Evolutionary conservation across 2,888 invertebrate genomes (phyloP).

Genomic region (Limnephilus auricula): DNA sequence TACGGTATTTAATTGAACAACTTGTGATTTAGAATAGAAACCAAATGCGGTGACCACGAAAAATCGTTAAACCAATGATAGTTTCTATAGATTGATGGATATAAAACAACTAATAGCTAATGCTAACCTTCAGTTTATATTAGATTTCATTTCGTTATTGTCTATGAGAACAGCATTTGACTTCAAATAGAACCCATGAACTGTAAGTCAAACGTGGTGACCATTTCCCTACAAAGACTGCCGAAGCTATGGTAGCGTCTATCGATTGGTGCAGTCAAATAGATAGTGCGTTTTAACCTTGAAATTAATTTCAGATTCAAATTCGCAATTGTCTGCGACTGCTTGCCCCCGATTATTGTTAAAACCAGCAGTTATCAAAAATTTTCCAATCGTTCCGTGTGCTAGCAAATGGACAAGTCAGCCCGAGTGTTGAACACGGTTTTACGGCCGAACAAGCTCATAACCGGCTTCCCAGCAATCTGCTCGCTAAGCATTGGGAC

Average conservation of each 20-base stretch:
- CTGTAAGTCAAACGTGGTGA: too few relatives aligned
- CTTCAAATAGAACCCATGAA: too few relatives aligned
- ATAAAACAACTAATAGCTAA: background rate
- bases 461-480: background rate
- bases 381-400: constrained; percentile 13
- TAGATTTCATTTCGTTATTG: too few relatives aligned
- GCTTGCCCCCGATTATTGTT: constrained; percentile 32
- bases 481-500: background rate
- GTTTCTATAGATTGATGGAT: background rate
- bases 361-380: constrained; percentile 36
- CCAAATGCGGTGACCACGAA: background rate
- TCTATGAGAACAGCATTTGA: background rate
- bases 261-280: background rate
- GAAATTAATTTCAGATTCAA: background rate
- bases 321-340: background rate
- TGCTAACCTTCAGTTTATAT: background rate
- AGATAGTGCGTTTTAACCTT: background rate
- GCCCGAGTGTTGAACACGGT: constrained; percentile 4
- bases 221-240: background rate
- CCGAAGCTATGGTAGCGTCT: background rate
- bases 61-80: background rate
- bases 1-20: background rate
- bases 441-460: background rate
- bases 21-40: background rate
- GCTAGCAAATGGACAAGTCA: constrained; percentile 29